Evolutionary conservation across 2,888 invertebrate species (phyloP).

Genomic region (Noctua pronuba): DNA sequence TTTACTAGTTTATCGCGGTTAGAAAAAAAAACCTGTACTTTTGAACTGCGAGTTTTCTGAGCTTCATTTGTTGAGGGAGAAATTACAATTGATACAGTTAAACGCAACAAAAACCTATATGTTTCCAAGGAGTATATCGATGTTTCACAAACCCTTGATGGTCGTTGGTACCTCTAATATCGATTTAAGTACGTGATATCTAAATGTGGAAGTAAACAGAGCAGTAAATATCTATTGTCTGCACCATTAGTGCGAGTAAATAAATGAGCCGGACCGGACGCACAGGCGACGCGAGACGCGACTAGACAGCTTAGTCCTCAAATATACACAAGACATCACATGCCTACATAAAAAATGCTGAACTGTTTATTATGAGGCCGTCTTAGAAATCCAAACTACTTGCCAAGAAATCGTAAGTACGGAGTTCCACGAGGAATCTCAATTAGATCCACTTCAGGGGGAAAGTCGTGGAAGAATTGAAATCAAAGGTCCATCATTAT

Average conservation of each 20-base stretch:
- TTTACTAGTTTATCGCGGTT: slow-evolving; percentile 70
- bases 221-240: slow-evolving; percentile 78
- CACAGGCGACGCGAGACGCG: slow-evolving; percentile 57
- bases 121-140: background rate
- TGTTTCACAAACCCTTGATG: slow-evolving; percentile 1
- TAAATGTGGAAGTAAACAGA: slow-evolving; percentile 74
- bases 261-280: slow-evolving; percentile 75
- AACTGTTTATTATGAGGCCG: slow-evolving; percentile 1
- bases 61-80: slow-evolving; percentile 3
- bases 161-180: slow-evolving; percentile 18
- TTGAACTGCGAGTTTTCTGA: slow-evolving; percentile 10
- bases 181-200: slow-evolving; percentile 61
- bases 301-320: slow-evolving; percentile 31
- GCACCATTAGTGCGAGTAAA: slow-evolving; percentile 76
- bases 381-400: background rate
- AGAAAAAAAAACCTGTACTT: slow-evolving; percentile 37
- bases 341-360: slow-evolving; percentile 18
- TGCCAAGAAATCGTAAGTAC: background rate
- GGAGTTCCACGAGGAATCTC: background rate
- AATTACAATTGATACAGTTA: slow-evolving; percentile 15
- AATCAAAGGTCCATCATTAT: too few relatives aligned
- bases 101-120: background rate
- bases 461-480: background rate
- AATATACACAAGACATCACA: slow-evolving; percentile 19
- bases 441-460: background rate